Conservation (phyloP, 1,140 invertebrate genomes). For the Drosophila murphyi region DNA sequence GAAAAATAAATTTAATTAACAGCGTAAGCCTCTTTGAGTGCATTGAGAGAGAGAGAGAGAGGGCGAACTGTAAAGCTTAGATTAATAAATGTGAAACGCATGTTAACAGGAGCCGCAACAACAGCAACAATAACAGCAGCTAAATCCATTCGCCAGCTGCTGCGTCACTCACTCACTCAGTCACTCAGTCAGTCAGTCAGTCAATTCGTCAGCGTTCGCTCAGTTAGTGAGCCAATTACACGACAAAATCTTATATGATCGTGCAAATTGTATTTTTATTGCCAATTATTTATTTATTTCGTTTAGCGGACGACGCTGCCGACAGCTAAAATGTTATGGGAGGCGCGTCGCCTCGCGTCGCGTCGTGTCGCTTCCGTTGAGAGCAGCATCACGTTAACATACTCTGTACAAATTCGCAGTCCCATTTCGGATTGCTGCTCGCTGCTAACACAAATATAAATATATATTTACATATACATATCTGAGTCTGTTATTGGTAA, state of each 20-base stretch:
- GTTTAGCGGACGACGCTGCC: conserved; percentile 53
- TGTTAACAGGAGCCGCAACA: conserved; percentile 40
- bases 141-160: conserved; percentile 28
- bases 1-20: conserved; percentile 77
- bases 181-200: conserved; percentile 39
- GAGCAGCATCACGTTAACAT: conserved; percentile 16
- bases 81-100: conserved; percentile 35
- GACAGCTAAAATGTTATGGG: conserved; percentile 35
- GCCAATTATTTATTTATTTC: conserved; percentile 82
- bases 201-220: conserved; percentile 13
- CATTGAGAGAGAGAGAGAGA: conserved; percentile 13
- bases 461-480: no score
- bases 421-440: no score
- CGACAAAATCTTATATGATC: conserved; percentile 73
- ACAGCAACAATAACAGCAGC: conserved; percentile 32
- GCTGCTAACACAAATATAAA: neutral
- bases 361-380: neutral
- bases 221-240: conserved; percentile 55
- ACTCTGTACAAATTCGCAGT: conserved; percentile 10
- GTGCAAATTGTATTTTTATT: conserved; percentile 83
- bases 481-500: no score
- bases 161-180: conserved; percentile 30
- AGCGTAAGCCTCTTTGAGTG: conserved; percentile 28
- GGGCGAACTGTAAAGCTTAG: conserved; percentile 7
- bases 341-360: conserved; percentile 25